Percentiles rank a stretch among this genome's conserved stretches.
These are phyloP conservation scores for Theristus sp. DNA, from an alignment of 2,888 invertebrate genomes.

Conservation along the genomic window DNA sequence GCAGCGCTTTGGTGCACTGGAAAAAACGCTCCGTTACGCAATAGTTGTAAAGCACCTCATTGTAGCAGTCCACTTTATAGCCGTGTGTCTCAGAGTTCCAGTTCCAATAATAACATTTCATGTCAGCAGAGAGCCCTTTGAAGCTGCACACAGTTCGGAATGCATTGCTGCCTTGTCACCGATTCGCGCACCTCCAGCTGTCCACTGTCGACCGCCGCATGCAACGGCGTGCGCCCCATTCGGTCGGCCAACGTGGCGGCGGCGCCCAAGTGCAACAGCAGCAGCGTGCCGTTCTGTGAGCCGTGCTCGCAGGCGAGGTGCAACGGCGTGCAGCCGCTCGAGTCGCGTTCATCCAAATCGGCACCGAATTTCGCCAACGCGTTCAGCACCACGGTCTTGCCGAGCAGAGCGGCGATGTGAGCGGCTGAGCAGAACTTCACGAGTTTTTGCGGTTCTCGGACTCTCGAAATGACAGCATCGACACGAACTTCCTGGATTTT, in stretches of 20 bases:
- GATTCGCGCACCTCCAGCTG: background rate
- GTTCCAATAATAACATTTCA: too few relatives aligned
- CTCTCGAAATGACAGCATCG: too few relatives aligned
- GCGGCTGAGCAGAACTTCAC: background rate
- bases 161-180: too few relatives aligned
- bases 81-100: too few relatives aligned
- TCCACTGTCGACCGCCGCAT: background rate
- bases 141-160: too few relatives aligned
- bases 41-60: too few relatives aligned
- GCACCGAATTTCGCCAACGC: slow-evolving; percentile 2
- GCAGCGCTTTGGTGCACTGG: background rate
- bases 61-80: too few relatives aligned
- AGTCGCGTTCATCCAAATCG: slow-evolving; percentile 2
- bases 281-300: background rate
- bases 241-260: background rate
- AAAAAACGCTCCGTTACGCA: too few relatives aligned
- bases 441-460: too few relatives aligned
- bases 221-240: background rate
- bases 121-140: too few relatives aligned
- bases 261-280: background rate
- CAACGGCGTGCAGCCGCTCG: slow-evolving; percentile 6
- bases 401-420: background rate
- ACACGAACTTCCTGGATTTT: too few relatives aligned
- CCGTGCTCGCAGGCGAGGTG: background rate
- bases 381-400: background rate